A percentile compares a stretch with the other conserved stretches of the same genome.
Conservation (phyloP, 2,888 invertebrate species). For the Ophion costatus region DNA sequence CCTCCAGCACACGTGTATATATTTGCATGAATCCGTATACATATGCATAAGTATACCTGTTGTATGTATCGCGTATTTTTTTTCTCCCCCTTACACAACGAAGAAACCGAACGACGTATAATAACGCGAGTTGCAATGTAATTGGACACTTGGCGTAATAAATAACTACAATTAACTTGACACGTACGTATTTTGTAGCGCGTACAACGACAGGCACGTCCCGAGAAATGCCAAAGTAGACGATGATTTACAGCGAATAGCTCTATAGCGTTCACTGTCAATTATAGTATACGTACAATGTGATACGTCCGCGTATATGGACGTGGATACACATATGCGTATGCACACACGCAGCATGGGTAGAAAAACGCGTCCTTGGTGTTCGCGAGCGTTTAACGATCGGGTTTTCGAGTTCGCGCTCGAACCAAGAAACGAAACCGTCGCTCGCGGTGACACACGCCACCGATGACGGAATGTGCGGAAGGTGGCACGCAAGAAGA, state of each 20-base stretch:
- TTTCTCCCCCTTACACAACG: constrained; percentile 31
- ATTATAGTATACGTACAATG: not conserved
- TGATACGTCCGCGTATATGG: not conserved
- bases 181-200: constrained; percentile 55
- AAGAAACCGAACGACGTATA: constrained; percentile 51
- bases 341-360: not conserved
- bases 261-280: not conserved
- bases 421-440: constrained; percentile 17
- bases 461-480: constrained; percentile 25
- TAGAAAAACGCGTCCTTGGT: constrained; percentile 50
- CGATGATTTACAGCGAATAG: constrained; percentile 53
- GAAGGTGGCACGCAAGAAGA: constrained; percentile 6
- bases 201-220: constrained; percentile 28
- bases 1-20: not conserved
- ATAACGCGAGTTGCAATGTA: constrained; percentile 50
- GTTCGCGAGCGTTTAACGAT: constrained; percentile 30
- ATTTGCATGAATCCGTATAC: not conserved
- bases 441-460: not conserved
- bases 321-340: not conserved
- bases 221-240: constrained; percentile 55
- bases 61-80: not conserved
- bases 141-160: constrained; percentile 56
- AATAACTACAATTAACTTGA: constrained; percentile 61
- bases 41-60: not conserved
- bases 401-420: constrained; percentile 51